phyloP scores from a whole-genome alignment of 2,797 vertebrate species.

The Sciaenops ocellatus region DNA sequence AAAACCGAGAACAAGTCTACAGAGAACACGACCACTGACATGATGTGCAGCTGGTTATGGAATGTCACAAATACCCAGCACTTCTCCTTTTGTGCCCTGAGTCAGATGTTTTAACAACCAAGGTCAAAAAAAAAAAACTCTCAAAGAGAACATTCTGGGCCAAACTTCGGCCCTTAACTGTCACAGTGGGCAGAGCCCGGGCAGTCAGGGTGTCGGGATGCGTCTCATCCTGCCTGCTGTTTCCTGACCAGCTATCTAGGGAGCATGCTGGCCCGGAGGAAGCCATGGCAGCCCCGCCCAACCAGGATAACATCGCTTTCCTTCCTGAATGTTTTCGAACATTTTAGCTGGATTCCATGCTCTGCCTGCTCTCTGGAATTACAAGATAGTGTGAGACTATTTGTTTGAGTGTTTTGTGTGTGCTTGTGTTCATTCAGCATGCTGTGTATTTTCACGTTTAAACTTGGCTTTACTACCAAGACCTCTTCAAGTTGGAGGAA shows the following conservation, averaged over 20 bases:
- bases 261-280: slow-evolving; percentile 75
- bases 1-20: slow-evolving; percentile 17
- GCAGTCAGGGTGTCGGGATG: slow-evolving; percentile 76
- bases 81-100: slow-evolving; percentile 39
- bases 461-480: not conserved
- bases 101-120: slow-evolving; percentile 36
- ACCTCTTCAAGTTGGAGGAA: not conserved
- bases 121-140: slow-evolving; percentile 45
- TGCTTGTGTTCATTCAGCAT: not conserved
- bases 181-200: slow-evolving; percentile 58
- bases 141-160: slow-evolving; percentile 51
- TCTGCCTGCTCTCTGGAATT: slow-evolving; percentile 71
- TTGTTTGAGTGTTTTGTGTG: slow-evolving; percentile 3
- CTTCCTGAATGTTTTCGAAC: slow-evolving; percentile 81
- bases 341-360: slow-evolving; percentile 73
- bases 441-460: slow-evolving; percentile 11
- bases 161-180: slow-evolving; percentile 45
- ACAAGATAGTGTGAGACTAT: slow-evolving; percentile 45
- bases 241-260: slow-evolving; percentile 83
- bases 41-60: slow-evolving; percentile 35
- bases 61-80: slow-evolving; percentile 46
- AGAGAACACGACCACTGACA: slow-evolving; percentile 18
- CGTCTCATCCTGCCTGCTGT: slow-evolving; percentile 83
- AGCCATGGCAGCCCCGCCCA: slow-evolving; percentile 76
- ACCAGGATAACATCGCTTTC: slow-evolving; percentile 83